Evolutionary conservation across 2,113 vertebrate species (phyloP).

Genomic region (Stigmatopora nigra): DNA sequence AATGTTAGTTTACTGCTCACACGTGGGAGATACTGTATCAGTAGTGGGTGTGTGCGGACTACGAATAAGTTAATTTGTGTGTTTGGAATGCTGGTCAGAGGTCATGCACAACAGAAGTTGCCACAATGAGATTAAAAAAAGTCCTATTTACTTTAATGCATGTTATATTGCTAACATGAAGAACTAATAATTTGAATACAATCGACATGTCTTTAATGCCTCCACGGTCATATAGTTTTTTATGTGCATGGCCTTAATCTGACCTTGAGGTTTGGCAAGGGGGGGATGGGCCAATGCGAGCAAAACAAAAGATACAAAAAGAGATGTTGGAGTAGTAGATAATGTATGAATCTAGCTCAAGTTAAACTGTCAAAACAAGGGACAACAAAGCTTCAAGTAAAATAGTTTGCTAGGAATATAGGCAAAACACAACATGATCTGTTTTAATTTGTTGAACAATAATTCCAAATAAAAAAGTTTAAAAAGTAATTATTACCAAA

Average conservation of each 20-base stretch:
- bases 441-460: neutral
- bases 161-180: neutral
- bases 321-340: no score
- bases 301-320: no score
- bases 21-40: no score
- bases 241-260: no score
- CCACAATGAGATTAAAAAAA: conserved; percentile 5
- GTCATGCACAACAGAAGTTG: conserved; percentile 49
- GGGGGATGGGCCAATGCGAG: no score
- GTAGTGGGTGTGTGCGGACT: no score
- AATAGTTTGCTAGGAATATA: neutral
- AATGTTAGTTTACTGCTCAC: no score
- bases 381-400: neutral
- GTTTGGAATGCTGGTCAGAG: conserved; percentile 41
- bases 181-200: neutral
- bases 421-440: neutral
- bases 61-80: neutral
- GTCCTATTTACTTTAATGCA: conserved; percentile 9
- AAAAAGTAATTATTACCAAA: neutral
- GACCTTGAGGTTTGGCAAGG: no score
- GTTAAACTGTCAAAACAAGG: no score
- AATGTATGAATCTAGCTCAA: no score
- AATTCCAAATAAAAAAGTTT: neutral
- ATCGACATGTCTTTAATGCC: no score
- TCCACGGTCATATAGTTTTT: no score